Percentiles rank a stretch among this genome's conserved stretches.
Conservation (phyloP, 2,113 vertebrate genomes). For the Anarrhichthys ocellatus region DNA sequence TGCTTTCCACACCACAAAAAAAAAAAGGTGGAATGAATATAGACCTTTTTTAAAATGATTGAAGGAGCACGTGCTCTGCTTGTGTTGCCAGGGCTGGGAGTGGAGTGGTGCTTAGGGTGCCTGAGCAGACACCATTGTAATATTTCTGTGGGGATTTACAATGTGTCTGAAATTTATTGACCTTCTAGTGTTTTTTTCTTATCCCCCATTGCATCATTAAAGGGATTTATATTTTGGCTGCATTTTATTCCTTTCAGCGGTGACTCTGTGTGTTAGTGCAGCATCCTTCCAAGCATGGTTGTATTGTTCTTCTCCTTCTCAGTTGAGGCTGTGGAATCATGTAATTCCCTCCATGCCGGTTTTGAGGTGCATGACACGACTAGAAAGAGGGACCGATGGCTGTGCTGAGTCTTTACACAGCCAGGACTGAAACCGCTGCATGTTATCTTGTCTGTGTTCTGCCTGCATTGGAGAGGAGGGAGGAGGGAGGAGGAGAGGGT, state of each 20-base stretch:
- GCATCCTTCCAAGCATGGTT: conserved; percentile 1
- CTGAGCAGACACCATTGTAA: conserved; percentile 29
- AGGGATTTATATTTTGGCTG: conserved; percentile 47
- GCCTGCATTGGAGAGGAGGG: background rate
- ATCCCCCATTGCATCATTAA: conserved; percentile 35
- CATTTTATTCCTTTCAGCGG: conserved; percentile 33
- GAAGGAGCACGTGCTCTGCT: conserved; percentile 38
- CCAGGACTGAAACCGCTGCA: conserved; percentile 24
- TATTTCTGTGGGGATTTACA: conserved; percentile 33
- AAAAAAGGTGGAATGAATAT: conserved; percentile 50
- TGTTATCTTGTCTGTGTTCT: conserved; percentile 39
- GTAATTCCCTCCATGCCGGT: conserved; percentile 7
- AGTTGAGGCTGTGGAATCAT: conserved; percentile 4
- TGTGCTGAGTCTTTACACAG: conserved; percentile 35
- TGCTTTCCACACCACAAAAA: conserved; percentile 39
- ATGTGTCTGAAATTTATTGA: conserved; percentile 44
- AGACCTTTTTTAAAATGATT: conserved; percentile 58
- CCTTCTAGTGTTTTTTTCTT: conserved; percentile 30
- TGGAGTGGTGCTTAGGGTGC: conserved; percentile 7
- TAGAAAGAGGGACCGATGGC: conserved; percentile 18
- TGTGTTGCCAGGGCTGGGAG: conserved; percentile 32
- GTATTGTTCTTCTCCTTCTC: conserved; percentile 9
- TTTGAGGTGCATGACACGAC: conserved; percentile 34
- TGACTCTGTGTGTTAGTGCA: conserved; percentile 19
- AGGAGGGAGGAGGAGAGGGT: conserved; percentile 27